Evolutionary conservation across 2,888 invertebrate genomes (phyloP), one percentile per base, ranked within the genome.

Genomic region (Lasioglossum villosulum): DNA sequence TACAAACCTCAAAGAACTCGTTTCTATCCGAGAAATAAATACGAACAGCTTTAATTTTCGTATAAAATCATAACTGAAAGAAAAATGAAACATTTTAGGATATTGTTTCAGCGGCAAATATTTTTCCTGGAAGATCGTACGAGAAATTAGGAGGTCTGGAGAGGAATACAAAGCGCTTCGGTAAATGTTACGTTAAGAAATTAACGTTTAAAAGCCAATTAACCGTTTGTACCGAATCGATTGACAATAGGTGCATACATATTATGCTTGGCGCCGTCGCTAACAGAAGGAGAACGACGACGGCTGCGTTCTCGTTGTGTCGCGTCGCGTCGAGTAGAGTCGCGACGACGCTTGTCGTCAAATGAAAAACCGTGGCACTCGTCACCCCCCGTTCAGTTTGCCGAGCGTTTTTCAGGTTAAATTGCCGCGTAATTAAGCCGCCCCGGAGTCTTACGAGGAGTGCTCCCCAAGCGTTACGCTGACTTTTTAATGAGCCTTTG

Each of bases 351-450:
- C 12, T 52, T 27, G 48, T 16, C 59, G 52, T 45, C 75, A 78
- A 80, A 42, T 59, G 75, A 78, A 75, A 78, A 75, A 83, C 75
- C 81, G 56, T 59, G 59, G 39, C 73, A 63, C 71, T 48, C 56
- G 81, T 74, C 82, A 45, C 37, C 63, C 68, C 30, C 39, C 42
- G 16, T 75, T 52, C 37, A 16, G 73, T 78, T 34, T 30, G n/a
- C 23, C 70, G 63, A 6, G 27, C 68, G 68, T 86, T 83, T 78
- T 77, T 37, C 79, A 71, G 30, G 81, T 80, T 82, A 88, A 89
- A 88, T 86, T 70, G 87, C 83, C 80, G 86, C 78, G 78, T 87
- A 88, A 89, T 89, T 89, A 87, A 90, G 78, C 86, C 66, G 63
- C 30, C 73, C 48, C 23, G 37, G 76, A 70, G 78, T 81, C 83